Evolutionary conservation across 2,797 vertebrate genomes (phyloP).

Genomic region (Numenius phaeopus): DNA sequence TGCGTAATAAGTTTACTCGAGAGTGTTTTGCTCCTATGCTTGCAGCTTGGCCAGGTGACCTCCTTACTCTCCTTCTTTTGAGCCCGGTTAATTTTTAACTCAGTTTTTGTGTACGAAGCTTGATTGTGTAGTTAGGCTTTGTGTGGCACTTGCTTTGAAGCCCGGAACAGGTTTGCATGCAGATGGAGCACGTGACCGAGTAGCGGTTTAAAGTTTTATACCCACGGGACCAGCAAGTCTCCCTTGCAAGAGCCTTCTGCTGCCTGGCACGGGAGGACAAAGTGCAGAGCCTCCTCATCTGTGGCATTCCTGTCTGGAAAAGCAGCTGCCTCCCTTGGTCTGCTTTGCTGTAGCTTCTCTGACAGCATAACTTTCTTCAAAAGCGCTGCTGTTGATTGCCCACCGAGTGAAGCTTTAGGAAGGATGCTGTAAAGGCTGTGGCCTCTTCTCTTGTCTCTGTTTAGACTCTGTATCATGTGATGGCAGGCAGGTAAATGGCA

Average conservation of each 20-base stretch:
- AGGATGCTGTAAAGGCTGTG: not conserved
- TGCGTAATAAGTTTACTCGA: not conserved
- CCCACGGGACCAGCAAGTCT: not conserved
- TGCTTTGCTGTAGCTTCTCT: not conserved
- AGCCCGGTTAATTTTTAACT: not conserved
- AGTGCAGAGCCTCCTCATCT: not conserved
- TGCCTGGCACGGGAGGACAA: not conserved
- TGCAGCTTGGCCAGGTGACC: constrained; percentile 45
- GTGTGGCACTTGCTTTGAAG: constrained; percentile 35
- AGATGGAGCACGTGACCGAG: not conserved
- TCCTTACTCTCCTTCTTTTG: not conserved
- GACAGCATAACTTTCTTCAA: not conserved
- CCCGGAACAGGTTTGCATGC: not conserved
- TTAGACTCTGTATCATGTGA: not conserved
- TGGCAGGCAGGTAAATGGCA: not conserved
- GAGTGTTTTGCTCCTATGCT: not conserved
- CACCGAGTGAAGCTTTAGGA: not conserved
- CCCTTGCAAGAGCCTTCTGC: not conserved
- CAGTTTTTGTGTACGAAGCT: not conserved
- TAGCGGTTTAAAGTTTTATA: not conserved
- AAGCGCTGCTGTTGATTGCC: not conserved
- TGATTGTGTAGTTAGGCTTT: not conserved
- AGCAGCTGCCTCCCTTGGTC: not conserved
- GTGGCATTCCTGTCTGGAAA: not conserved
- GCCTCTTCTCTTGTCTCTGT: not conserved